phyloP scores from a whole-genome alignment of 1,140 invertebrate species.

The Ganaspis sp. region DNA sequence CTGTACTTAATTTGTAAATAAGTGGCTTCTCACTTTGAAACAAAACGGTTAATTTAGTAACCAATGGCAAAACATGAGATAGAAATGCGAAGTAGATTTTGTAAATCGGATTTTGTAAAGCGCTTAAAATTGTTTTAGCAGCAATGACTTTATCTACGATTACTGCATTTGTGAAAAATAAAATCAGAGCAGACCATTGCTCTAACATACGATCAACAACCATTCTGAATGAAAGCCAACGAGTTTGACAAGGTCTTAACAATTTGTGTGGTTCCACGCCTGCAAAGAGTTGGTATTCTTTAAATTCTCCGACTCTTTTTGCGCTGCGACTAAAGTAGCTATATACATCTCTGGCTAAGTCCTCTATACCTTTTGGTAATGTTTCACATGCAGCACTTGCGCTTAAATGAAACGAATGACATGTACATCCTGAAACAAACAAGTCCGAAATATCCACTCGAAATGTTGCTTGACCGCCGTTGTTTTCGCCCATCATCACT shows the following conservation, averaged over 20 bases:
- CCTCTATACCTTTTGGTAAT: background rate
- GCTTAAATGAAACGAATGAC: background rate
- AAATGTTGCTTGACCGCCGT: background rate
- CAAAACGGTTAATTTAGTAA: background rate
- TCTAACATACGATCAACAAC: constrained; percentile 38
- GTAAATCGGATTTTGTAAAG: constrained; percentile 25
- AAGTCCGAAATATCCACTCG: background rate
- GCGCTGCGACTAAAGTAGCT: constrained; percentile 38
- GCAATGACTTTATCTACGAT: background rate
- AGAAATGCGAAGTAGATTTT: background rate
- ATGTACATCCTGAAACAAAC: background rate
- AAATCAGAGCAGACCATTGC: constrained; percentile 38
- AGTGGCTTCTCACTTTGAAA: background rate
- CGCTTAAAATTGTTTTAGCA: constrained; percentile 17
- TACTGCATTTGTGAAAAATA: constrained; percentile 32
- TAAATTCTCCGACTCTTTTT: constrained; percentile 38
- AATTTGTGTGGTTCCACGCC: constrained; percentile 38
- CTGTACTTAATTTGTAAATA: background rate
- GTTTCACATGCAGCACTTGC: background rate
- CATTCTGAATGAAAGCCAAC: constrained; percentile 38
- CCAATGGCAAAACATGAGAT: background rate
- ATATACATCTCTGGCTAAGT: background rate
- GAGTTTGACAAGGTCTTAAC: constrained; percentile 6
- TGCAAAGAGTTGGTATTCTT: constrained; percentile 34
- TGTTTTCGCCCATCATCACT: background rate